phyloP scores from a whole-genome alignment of 2,797 vertebrate species.

The Syngnathus acus region DNA sequence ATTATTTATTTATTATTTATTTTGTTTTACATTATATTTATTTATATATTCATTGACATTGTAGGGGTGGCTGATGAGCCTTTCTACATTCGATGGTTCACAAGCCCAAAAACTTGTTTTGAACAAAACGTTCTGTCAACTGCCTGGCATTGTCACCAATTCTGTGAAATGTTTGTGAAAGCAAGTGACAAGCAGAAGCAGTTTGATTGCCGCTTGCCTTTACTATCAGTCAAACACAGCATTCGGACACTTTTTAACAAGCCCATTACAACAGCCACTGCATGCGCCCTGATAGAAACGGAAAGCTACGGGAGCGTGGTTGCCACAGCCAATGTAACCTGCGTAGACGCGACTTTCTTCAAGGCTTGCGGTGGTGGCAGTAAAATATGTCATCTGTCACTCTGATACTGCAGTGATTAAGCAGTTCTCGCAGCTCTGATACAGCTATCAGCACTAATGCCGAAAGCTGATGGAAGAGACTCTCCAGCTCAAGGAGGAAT shows the following conservation, averaged over 20 bases:
- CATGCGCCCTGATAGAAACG: slow-evolving; percentile 8
- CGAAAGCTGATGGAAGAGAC: slow-evolving; percentile 38
- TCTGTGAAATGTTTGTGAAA: neutral
- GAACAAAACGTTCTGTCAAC: neutral
- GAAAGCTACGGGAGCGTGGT: slow-evolving; percentile 32
- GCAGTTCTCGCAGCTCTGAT: slow-evolving; percentile 28
- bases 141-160: neutral
- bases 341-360: slow-evolving; percentile 19
- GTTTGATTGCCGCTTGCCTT: neutral
- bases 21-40: neutral
- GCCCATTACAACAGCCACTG: neutral
- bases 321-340: slow-evolving; percentile 22
- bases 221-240: neutral
- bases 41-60: neutral
- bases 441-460: slow-evolving; percentile 43
- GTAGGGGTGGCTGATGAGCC: neutral
- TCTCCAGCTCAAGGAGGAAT: slow-evolving; percentile 33
- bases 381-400: slow-evolving; percentile 39
- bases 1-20: neutral
- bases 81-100: neutral
- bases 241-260: neutral
- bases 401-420: slow-evolving; percentile 51
- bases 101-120: neutral
- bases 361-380: slow-evolving; percentile 13
- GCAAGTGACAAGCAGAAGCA: neutral